phyloP scores from a whole-genome alignment of 2,797 vertebrate species.

The Acropternis orthonyx region DNA sequence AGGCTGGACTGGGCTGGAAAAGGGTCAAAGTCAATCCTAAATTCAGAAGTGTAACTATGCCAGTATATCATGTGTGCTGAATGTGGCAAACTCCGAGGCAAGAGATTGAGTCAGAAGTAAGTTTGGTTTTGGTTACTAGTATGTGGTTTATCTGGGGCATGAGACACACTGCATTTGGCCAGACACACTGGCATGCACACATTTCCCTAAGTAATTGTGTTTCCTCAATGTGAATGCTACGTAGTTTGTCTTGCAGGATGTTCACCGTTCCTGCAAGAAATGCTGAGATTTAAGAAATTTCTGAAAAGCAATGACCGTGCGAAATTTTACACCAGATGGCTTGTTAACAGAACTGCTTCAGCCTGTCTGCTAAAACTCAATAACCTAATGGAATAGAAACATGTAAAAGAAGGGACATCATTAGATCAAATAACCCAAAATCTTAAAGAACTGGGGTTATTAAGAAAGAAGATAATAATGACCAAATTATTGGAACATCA shows the following conservation, averaged over 20 bases:
- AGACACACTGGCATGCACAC: background rate
- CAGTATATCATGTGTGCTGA: background rate
- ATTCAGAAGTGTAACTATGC: background rate
- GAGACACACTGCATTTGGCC: background rate
- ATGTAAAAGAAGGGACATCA: background rate
- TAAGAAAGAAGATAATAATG: background rate
- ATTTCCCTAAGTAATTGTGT: background rate
- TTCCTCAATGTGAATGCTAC: background rate
- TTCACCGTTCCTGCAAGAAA: background rate
- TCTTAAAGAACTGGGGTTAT: background rate
- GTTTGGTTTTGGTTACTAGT: background rate
- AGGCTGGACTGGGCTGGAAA: background rate
- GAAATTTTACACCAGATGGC: background rate
- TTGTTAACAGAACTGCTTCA: background rate
- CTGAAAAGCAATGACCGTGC: background rate
- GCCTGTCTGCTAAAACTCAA: background rate
- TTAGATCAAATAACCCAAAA: background rate
- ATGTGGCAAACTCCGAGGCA: background rate
- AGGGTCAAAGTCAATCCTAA: background rate
- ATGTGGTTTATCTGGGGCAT: background rate
- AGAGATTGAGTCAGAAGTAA: background rate
- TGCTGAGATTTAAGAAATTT: background rate
- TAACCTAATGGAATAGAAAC: background rate
- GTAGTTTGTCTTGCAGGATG: background rate
- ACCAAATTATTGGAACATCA: background rate